Evolutionary conservation across 2,797 vertebrate genomes (phyloP).

Genomic region (Lagorchestes hirsutus): DNA sequence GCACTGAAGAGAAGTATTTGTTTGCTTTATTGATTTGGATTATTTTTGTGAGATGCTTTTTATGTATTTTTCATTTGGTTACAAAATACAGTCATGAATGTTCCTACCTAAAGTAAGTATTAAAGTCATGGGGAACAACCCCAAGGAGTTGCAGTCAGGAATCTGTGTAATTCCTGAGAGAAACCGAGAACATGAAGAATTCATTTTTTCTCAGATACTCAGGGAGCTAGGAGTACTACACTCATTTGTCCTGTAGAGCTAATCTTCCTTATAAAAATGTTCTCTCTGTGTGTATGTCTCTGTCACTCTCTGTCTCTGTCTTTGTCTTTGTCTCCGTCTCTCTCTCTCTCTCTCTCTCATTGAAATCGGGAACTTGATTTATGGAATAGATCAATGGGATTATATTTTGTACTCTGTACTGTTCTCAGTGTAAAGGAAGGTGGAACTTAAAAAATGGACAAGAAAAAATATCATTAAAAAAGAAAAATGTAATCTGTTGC

Average conservation of each 20-base stretch:
- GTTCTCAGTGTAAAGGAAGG: not conserved
- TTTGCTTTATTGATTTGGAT: constrained; percentile 80
- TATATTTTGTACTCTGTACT: not conserved
- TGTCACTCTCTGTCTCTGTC: not conserved
- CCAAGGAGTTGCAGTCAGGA: not conserved
- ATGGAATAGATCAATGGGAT: not conserved
- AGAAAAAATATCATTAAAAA: constrained; percentile 8
- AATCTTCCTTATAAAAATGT: constrained; percentile 23
- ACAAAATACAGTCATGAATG: constrained; percentile 60
- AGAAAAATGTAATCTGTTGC: constrained; percentile 13
- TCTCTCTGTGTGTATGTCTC: not conserved
- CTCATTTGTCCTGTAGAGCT: not conserved
- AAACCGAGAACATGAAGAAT: not conserved
- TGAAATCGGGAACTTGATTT: not conserved
- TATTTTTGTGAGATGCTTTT: constrained; percentile 74
- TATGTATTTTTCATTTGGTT: constrained; percentile 70
- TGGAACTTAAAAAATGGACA: constrained; percentile 27
- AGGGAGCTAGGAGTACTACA: not conserved
- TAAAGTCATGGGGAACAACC: constrained; percentile 20
- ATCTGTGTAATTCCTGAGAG: constrained; percentile 12
- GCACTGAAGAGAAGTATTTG: constrained; percentile 74
- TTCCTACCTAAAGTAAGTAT: constrained; percentile 14
- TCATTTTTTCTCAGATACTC: not conserved
- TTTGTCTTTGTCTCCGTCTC: not conserved
- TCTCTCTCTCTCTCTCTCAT: not conserved